A percentile compares a stretch with the other conserved stretches of the same genome.
phyloP scores from a whole-genome alignment of 2,888 invertebrate genomes.

The Torymus auratus region DNA sequence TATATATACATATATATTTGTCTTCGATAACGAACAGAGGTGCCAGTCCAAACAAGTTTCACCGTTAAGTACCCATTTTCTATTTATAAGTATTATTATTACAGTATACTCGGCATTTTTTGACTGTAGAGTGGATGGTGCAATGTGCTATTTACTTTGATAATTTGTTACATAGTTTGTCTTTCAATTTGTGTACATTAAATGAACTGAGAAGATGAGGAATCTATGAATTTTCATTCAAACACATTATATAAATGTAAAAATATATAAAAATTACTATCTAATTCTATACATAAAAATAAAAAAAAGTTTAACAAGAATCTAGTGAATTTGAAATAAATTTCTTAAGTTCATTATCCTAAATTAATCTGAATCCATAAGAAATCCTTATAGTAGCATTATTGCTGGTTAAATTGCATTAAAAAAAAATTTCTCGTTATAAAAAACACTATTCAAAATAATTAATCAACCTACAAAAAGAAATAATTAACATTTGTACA shows the following conservation, averaged over 20 bases:
- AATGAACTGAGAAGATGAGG: conserved; percentile 29
- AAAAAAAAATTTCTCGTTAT: too few relatives aligned
- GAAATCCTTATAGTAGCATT: too few relatives aligned
- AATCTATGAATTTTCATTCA: conserved; percentile 19
- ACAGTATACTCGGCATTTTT: conserved; percentile 29
- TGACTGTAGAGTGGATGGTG: conserved; percentile 36
- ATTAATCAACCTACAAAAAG: neutral
- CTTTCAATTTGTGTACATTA: conserved; percentile 64
- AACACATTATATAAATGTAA: neutral
- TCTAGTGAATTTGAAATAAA: too few relatives aligned
- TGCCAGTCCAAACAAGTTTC: neutral
- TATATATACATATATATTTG: neutral
- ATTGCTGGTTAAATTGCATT: too few relatives aligned
- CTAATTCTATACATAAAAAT: too few relatives aligned
- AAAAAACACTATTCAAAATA: neutral
- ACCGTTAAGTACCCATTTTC: conserved; percentile 36
- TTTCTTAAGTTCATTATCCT: too few relatives aligned
- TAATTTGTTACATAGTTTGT: conserved; percentile 60
- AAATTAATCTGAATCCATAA: too few relatives aligned
- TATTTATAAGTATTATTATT: conserved; percentile 29
- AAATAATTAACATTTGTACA: neutral
- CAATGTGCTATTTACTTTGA: conserved; percentile 41
- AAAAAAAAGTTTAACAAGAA: too few relatives aligned
- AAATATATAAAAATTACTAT: neutral
- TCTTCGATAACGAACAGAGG: conserved; percentile 36